Conservation (phyloP, 2,113 vertebrate genomes). For the Actenoides hombroni region DNA sequence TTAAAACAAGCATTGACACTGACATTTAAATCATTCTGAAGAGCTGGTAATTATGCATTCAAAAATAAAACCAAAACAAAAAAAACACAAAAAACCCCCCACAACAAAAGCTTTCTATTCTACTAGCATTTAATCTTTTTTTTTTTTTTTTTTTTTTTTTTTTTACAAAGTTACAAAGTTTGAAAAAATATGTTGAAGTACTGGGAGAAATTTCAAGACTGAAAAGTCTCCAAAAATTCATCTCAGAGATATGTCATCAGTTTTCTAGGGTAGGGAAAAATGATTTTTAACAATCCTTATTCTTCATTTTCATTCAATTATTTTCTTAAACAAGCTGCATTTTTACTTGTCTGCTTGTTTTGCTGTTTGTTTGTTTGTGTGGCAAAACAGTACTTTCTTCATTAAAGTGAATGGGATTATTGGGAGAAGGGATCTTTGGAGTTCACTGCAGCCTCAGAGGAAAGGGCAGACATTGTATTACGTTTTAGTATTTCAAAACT, state of each 20-base stretch:
- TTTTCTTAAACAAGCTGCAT: neutral
- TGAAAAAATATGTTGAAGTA: neutral
- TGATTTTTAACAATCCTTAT: neutral
- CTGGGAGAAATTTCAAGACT: neutral
- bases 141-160: neutral
- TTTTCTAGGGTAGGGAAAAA: neutral
- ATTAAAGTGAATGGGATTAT: neutral
- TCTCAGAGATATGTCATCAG: neutral
- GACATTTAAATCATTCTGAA: slow-evolving; percentile 17
- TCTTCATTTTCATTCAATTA: neutral
- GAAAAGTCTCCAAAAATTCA: neutral
- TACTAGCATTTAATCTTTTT: neutral
- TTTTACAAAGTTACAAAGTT: neutral
- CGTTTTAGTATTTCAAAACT: neutral
- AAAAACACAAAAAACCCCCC: neutral
- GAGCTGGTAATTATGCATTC: neutral
- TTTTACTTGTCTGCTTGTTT: neutral
- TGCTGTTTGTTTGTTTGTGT: neutral
- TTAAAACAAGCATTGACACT: neutral
- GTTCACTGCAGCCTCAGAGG: neutral
- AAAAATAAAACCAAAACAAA: neutral
- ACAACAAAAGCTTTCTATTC: neutral
- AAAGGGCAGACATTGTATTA: neutral
- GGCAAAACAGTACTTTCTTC: neutral
- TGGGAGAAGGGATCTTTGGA: neutral